Conservation (phyloP, 2,888 invertebrate species). For the Thereva unica region DNA sequence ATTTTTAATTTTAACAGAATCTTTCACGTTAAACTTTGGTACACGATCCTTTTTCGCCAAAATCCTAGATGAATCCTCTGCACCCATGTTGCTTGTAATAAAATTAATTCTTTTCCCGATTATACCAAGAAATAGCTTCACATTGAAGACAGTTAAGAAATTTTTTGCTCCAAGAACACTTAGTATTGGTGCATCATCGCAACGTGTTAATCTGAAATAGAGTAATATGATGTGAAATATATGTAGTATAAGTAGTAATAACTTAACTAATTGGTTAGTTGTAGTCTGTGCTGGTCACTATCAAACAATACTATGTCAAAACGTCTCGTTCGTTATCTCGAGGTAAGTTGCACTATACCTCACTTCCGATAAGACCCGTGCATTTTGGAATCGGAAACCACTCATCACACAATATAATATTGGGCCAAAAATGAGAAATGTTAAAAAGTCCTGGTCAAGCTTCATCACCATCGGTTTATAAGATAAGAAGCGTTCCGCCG, state of each 20-base stretch:
- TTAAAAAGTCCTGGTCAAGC: no score
- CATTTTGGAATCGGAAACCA: no score
- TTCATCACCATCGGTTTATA: no score
- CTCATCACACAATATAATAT: no score
- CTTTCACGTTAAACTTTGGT: constrained; percentile 58
- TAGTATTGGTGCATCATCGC: constrained; percentile 73
- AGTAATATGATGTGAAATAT: constrained; percentile 8
- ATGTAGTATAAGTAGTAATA: neutral
- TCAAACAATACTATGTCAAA: no score
- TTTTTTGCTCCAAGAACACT: constrained; percentile 72
- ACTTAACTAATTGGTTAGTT: no score
- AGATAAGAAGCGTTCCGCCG: no score
- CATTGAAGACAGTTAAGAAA: constrained; percentile 75
- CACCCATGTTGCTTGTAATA: constrained; percentile 51
- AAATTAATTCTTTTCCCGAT: constrained; percentile 70
- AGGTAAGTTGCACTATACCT: no score
- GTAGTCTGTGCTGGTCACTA: no score
- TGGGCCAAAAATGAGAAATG: no score
- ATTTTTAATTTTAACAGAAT: constrained; percentile 49
- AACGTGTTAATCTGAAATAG: constrained; percentile 67
- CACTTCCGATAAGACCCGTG: no score
- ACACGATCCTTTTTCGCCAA: constrained; percentile 55
- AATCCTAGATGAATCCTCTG: constrained; percentile 54
- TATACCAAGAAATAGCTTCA: constrained; percentile 78
- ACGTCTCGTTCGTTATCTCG: no score